These are phyloP conservation scores for Tillus elongatus DNA, from an alignment of 2,888 invertebrate species.

Conservation along the genomic window DNA sequence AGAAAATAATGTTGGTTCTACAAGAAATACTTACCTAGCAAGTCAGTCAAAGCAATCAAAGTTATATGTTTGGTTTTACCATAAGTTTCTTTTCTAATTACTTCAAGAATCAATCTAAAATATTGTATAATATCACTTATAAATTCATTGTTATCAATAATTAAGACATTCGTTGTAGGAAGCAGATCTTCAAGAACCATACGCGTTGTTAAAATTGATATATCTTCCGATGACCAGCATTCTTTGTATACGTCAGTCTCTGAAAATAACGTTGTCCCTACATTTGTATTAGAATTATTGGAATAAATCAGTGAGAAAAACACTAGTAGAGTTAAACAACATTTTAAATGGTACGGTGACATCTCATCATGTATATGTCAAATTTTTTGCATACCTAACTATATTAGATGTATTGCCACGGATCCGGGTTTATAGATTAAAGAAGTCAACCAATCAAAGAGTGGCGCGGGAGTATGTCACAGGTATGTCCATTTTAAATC, in stretches of 20 bases:
- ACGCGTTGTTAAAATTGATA: slow-evolving; percentile 26
- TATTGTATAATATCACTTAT: slow-evolving; percentile 28
- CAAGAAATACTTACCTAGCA: slow-evolving; percentile 22
- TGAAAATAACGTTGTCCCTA: slow-evolving; percentile 30
- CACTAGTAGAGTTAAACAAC: too few relatives aligned
- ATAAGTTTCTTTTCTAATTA: slow-evolving; percentile 22
- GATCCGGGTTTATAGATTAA: too few relatives aligned
- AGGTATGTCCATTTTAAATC: too few relatives aligned
- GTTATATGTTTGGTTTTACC: slow-evolving; percentile 29
- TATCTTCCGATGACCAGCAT: slow-evolving; percentile 28
- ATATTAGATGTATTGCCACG: too few relatives aligned
- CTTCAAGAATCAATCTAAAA: slow-evolving; percentile 28
- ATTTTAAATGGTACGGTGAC: too few relatives aligned
- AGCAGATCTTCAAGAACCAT: slow-evolving; percentile 28
- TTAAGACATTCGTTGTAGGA: slow-evolving; percentile 20
- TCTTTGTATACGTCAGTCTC: slow-evolving; percentile 23
- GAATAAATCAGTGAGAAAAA: too few relatives aligned
- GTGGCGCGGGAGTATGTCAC: too few relatives aligned
- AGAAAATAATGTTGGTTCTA: background rate
- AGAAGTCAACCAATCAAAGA: too few relatives aligned
- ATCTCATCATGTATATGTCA: too few relatives aligned
- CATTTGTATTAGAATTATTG: slow-evolving; percentile 18
- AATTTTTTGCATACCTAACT: too few relatives aligned
- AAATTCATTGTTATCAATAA: slow-evolving; percentile 25
- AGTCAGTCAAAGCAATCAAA: slow-evolving; percentile 28